phyloP scores from a whole-genome alignment of 64 coral and sea anemone genomes.

The Acropora tenuis region DNA sequence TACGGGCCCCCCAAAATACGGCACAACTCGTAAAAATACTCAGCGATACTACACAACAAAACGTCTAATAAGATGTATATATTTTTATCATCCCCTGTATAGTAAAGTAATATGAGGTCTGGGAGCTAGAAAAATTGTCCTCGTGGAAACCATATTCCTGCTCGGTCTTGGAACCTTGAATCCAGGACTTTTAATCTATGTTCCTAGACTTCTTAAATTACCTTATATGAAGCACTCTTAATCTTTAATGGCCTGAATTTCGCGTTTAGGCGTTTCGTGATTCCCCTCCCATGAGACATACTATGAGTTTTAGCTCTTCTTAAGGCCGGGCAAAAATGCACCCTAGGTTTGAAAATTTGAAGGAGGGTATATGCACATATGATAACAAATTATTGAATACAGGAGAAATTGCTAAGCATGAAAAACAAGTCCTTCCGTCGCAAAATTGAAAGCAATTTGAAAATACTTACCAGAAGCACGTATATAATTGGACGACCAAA shows the following conservation, averaged over 20 bases:
- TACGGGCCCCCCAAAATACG: no score
- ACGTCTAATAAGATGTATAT: no score
- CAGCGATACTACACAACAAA: no score
- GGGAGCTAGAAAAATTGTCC: no score
- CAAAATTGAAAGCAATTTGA: background rate
- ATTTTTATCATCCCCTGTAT: no score
- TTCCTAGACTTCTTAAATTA: no score
- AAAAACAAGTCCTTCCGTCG: background rate
- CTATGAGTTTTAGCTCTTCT: background rate
- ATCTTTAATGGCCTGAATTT: background rate
- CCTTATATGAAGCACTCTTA: background rate
- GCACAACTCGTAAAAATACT: no score
- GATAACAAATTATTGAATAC: background rate
- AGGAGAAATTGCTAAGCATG: background rate
- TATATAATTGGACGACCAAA: slow-evolving; percentile 18
- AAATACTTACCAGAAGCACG: slow-evolving; percentile 19
- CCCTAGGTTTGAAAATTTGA: background rate
- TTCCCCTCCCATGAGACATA: background rate
- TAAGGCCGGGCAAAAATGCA: background rate
- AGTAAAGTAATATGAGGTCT: no score
- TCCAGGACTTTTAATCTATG: no score
- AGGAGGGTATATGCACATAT: background rate
- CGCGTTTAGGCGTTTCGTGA: background rate
- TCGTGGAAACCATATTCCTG: no score
- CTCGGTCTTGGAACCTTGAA: no score